Percentiles rank a stretch among this genome's conserved stretches.
These are phyloP conservation scores for Neodiprion fabricii DNA, from an alignment of 1,140 invertebrate species.

Conservation along the genomic window DNA sequence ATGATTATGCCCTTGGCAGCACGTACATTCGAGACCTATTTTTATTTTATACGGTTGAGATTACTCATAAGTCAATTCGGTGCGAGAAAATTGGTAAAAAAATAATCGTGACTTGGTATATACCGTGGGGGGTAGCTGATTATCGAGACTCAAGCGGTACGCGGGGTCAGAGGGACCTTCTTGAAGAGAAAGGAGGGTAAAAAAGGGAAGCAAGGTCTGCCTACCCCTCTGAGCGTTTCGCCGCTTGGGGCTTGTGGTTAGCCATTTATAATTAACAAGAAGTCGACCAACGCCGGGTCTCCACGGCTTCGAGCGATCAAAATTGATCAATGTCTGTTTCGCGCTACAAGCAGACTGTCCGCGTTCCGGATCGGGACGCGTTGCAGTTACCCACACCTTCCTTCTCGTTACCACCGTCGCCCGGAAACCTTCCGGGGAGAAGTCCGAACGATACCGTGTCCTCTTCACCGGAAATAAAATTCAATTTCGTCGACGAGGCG, in stretches of 20 bases:
- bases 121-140: too few species aligned
- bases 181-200: not conserved
- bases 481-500: slow-evolving; percentile 17
- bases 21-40: too few species aligned
- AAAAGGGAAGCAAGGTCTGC: not conserved
- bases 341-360: slow-evolving; percentile 29
- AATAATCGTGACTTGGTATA: too few species aligned
- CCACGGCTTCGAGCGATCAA: slow-evolving; percentile 20
- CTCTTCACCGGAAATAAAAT: slow-evolving; percentile 23
- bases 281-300: slow-evolving; percentile 29
- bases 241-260: not conserved
- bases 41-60: too few species aligned
- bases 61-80: too few species aligned
- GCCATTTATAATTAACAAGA: slow-evolving; percentile 42
- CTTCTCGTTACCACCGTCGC: slow-evolving; percentile 26
- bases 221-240: not conserved
- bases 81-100: too few species aligned
- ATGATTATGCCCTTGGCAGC: too few species aligned
- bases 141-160: too few species aligned
- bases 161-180: too few species aligned
- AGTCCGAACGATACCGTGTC: slow-evolving; percentile 25
- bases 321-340: slow-evolving; percentile 37
- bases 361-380: slow-evolving; percentile 22
- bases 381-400: slow-evolving; percentile 11
- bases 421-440: slow-evolving; percentile 26